Evolutionary conservation across 2,888 invertebrate genomes (phyloP).

Genomic region (Erebia epiphron): DNA sequence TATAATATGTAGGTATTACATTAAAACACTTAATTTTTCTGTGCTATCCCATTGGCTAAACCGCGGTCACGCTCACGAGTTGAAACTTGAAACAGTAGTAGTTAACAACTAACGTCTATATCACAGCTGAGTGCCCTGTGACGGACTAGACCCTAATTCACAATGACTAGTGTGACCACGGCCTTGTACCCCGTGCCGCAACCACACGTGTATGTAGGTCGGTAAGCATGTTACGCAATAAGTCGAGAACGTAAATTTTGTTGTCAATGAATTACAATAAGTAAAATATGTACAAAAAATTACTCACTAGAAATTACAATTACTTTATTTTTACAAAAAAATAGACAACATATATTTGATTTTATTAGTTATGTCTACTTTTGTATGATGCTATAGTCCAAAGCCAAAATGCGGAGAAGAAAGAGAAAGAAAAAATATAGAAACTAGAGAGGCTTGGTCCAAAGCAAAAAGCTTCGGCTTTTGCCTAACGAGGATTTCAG

Average conservation of each 20-base stretch:
- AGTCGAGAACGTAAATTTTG: neutral
- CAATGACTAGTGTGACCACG: constrained; percentile 59
- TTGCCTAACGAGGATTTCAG: no score
- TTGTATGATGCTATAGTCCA: no score
- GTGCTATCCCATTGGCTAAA: neutral
- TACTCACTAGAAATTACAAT: no score
- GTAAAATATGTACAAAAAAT: no score
- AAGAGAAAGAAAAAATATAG: no score
- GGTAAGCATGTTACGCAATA: constrained; percentile 37
- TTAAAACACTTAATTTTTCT: neutral
- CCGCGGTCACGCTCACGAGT: constrained; percentile 27
- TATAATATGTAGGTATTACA: neutral
- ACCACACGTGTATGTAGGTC: constrained; percentile 63
- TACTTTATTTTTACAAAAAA: no score
- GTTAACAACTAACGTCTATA: constrained; percentile 43
- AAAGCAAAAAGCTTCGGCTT: no score
- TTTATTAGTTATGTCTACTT: no score
- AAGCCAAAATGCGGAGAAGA: no score
- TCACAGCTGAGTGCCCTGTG: constrained; percentile 51
- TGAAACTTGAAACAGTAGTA: constrained; percentile 51
- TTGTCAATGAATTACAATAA: no score
- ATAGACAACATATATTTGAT: no score
- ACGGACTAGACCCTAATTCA: constrained; percentile 64
- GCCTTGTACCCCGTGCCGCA: constrained; percentile 62
- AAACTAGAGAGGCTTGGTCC: no score